phyloP scores from a whole-genome alignment of 2,888 invertebrate genomes.

The Tenthredo notha region DNA sequence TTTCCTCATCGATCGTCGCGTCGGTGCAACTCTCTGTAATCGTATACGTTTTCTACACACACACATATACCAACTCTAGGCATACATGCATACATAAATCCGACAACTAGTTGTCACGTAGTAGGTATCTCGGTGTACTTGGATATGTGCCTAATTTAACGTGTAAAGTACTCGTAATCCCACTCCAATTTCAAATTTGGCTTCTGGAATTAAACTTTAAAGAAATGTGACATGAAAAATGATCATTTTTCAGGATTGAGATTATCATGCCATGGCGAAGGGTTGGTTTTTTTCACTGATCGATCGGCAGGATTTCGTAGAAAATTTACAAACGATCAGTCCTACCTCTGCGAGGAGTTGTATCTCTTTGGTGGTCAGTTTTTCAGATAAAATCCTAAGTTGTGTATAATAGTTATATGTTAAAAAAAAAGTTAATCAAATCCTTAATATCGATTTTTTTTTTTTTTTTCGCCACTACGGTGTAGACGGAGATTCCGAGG shows the following conservation, averaged over 20 bases:
- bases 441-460: neutral
- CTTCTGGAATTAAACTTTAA: neutral
- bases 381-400: constrained; percentile 13
- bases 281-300: constrained; percentile 71
- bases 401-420: too few relatives aligned
- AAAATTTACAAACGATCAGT: constrained; percentile 67
- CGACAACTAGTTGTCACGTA: constrained; percentile 12
- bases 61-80: too few relatives aligned
- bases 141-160: constrained; percentile 3
- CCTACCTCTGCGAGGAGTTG: constrained; percentile 67
- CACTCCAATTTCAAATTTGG: neutral
- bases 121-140: neutral
- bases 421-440: neutral
- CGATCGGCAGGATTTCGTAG: constrained; percentile 70
- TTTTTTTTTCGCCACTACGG: neutral
- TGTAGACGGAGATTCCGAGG: constrained; percentile 63
- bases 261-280: constrained; percentile 70
- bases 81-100: neutral
- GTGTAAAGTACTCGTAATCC: neutral
- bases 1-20: constrained; percentile 36
- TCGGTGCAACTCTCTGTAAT: neutral
- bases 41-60: neutral
- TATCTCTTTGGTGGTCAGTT: constrained; percentile 68
- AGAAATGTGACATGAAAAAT: neutral
- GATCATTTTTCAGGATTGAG: constrained; percentile 63